Evolutionary conservation across 2,797 vertebrate species (phyloP).

Genomic region (Chloroceryle amazona): DNA sequence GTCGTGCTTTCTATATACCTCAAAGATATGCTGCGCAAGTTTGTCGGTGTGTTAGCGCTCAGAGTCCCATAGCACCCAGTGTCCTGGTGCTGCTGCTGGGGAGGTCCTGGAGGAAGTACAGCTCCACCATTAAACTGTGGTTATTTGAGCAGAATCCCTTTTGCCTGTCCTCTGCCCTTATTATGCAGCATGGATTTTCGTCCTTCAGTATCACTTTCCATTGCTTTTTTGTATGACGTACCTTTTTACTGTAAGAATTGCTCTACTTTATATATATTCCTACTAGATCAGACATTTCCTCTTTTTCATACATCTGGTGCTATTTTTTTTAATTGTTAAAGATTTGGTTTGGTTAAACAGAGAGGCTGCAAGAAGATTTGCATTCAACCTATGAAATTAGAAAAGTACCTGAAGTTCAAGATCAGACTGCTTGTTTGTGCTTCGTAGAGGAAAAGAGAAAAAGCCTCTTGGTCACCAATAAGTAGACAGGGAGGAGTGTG

Average conservation of each 20-base stretch:
- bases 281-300: conserved; percentile 77
- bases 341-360: conserved; percentile 68
- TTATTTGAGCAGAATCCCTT: conserved; percentile 41
- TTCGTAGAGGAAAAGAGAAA: background rate
- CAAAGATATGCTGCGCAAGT: conserved; percentile 63
- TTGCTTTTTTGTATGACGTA: conserved; percentile 74
- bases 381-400: conserved; percentile 3
- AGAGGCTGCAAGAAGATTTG: conserved; percentile 56
- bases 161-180: conserved; percentile 56
- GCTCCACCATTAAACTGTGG: conserved; percentile 41
- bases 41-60: conserved; percentile 19
- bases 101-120: background rate
- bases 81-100: background rate
- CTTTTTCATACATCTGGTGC: conserved; percentile 83
- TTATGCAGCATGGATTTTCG: conserved; percentile 57
- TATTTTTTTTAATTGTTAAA: conserved; percentile 75
- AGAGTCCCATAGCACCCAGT: background rate
- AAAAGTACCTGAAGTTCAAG: conserved; percentile 4
- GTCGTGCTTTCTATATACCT: conserved; percentile 80
- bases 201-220: conserved; percentile 62
- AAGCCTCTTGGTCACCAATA: background rate
- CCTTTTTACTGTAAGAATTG: conserved; percentile 77
- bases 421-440: conserved; percentile 16
- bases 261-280: conserved; percentile 79
- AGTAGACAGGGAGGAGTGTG: background rate